Evolutionary conservation across 2,888 invertebrate species (phyloP), one percentile per base, ranked within the genome.

Genomic region (Tinea pellionella): DNA sequence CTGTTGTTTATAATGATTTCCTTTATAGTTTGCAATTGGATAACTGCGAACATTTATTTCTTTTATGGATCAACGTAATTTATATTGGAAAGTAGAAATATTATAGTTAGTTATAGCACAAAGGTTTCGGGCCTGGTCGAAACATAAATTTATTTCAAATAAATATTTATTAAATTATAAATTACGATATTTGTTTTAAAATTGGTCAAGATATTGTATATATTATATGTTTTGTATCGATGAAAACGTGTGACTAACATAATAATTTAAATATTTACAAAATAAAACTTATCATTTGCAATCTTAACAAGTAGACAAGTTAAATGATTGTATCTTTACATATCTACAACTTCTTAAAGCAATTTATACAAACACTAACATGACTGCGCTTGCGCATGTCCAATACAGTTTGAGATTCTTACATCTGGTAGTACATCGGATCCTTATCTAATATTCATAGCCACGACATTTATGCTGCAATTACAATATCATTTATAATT

Each of bases 391-490:
- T 53, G 53, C 53, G 47, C 15, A 13, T 13, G 53, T 24, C 19
- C 53, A 24, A 24, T 53, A 24, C 53, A 16, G 53, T 18, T 53
- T 24, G 19, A 12, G 47, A 53, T 12, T n/a, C 24, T 53, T 24
- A 24, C 18, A 18, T 53, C 53, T 53, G 53, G 19, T 47, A 47
- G 47, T 53, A 53, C 18, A 57, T 24, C 30, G 13, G 57, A 32
- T 57, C 15, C 57, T 57, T 57, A 57, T 57, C 57, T 15, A 2
- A 57, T 55, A 29, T 55, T 24, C 30, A 57, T 55, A 19, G 32
- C 57, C n/a, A 19, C 32, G 1, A 57, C 57, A 13, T 57, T 57
- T 57, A 57, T 57, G 16, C 4, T 53, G 53, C 11, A 53, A 53
- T 53, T 53, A 53, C 12, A 53, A 53, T 53, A 53, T 53, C 18